phyloP scores from a whole-genome alignment of 1,140 invertebrate genomes.

The Diachasmimorpha longicaudata region DNA sequence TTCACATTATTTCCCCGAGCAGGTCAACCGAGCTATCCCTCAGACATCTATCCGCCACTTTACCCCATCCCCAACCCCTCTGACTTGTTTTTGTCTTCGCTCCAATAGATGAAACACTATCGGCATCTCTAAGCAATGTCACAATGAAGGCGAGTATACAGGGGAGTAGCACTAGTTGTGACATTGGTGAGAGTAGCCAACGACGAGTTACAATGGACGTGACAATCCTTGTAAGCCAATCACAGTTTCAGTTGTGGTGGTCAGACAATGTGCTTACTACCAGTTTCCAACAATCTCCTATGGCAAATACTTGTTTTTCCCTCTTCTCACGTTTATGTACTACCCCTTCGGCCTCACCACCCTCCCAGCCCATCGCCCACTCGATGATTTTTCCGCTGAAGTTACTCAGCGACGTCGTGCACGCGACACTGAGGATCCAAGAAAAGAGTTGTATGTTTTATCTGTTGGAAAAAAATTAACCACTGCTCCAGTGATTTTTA shows the following conservation, averaged over 20 bases:
- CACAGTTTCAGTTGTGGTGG: not conserved
- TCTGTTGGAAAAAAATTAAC: not conserved
- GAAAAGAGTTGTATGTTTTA: not conserved
- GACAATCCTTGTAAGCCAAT: conserved; percentile 18
- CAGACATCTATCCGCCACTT: too few species aligned
- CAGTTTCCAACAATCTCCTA: not conserved
- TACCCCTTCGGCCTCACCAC: not conserved
- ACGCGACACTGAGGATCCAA: not conserved
- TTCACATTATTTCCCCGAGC: not conserved
- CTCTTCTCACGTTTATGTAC: not conserved
- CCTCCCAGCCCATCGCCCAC: not conserved
- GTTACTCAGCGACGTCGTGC: not conserved
- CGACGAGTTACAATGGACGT: conserved; percentile 17
- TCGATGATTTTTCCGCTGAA: not conserved
- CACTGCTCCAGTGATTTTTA: not conserved
- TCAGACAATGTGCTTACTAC: not conserved
- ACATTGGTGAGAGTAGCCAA: not conserved
- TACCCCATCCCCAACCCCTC: conserved; percentile 5
- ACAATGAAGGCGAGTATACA: not conserved
- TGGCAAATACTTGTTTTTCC: not conserved
- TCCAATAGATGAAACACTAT: conserved; percentile 18
- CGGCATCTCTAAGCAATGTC: not conserved
- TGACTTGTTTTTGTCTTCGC: conserved; percentile 4
- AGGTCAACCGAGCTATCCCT: conserved; percentile 2
- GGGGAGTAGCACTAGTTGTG: not conserved